phyloP scores from a whole-genome alignment of 2,113 vertebrate species.

The Ginglymostoma cirratum region DNA sequence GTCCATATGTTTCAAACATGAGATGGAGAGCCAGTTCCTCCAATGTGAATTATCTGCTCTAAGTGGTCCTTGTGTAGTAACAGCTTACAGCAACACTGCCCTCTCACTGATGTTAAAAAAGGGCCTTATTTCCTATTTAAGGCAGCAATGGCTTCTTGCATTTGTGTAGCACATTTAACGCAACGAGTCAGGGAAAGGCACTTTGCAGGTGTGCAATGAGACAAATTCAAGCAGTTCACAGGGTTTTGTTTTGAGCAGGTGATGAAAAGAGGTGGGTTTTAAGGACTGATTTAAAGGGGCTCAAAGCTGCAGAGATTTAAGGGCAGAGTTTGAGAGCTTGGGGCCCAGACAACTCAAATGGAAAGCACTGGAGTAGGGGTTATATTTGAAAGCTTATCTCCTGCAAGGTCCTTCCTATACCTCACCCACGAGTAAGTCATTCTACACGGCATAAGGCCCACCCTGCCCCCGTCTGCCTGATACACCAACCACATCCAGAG shows the following conservation, averaged over 20 bases:
- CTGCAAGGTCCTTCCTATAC: neutral
- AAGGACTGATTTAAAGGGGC: neutral
- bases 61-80: neutral
- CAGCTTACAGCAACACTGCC: neutral
- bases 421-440: neutral
- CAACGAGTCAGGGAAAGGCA: neutral
- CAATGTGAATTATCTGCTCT: neutral
- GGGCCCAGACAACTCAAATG: neutral
- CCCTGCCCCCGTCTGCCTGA: neutral
- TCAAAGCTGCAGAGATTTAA: neutral
- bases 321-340: neutral
- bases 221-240: neutral
- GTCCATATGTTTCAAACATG: neutral
- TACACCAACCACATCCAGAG: neutral
- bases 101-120: neutral
- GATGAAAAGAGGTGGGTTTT: neutral
- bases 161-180: neutral
- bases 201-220: neutral
- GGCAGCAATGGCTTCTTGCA: neutral
- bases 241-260: neutral
- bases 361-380: neutral
- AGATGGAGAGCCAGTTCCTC: neutral
- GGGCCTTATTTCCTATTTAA: neutral
- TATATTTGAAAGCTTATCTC: neutral
- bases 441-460: neutral